Conservation (phyloP, 2,113 vertebrate genomes). For the Tychaedon coryphoeus region DNA sequence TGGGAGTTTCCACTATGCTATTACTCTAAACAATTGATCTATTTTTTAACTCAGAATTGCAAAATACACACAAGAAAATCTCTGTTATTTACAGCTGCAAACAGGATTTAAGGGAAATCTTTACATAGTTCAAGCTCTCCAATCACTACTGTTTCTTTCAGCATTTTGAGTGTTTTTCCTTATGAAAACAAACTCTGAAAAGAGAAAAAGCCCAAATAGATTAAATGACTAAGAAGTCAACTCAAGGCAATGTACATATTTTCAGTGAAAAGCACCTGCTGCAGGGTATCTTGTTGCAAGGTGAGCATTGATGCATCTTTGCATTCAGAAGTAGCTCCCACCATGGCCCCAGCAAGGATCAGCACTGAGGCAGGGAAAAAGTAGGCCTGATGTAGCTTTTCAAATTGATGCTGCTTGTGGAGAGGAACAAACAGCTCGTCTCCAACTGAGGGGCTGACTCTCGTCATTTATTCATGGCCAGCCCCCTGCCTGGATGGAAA, state of each 20-base stretch:
- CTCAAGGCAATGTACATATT: constrained; percentile 9
- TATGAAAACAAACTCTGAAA: neutral
- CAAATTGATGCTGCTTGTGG: constrained; percentile 58
- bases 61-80: neutral
- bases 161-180: neutral
- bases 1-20: neutral
- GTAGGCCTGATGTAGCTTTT: constrained; percentile 50
- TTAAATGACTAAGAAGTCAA: constrained; percentile 1
- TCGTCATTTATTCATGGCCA: constrained; percentile 68
- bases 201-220: neutral
- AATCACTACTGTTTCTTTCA: neutral
- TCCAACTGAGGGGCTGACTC: constrained; percentile 65
- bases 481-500: constrained; percentile 64
- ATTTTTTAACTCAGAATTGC: neutral
- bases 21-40: neutral
- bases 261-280: constrained; percentile 32
- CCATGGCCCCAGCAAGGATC: neutral
- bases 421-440: constrained; percentile 62
- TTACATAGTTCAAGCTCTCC: neutral
- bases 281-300: neutral
- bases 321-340: constrained; percentile 46
- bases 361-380: constrained; percentile 19
- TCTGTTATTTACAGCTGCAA: neutral
- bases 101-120: neutral
- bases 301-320: constrained; percentile 1